Conservation (phyloP, 1,140 invertebrate species). For the Listronotus oregonensis region DNA sequence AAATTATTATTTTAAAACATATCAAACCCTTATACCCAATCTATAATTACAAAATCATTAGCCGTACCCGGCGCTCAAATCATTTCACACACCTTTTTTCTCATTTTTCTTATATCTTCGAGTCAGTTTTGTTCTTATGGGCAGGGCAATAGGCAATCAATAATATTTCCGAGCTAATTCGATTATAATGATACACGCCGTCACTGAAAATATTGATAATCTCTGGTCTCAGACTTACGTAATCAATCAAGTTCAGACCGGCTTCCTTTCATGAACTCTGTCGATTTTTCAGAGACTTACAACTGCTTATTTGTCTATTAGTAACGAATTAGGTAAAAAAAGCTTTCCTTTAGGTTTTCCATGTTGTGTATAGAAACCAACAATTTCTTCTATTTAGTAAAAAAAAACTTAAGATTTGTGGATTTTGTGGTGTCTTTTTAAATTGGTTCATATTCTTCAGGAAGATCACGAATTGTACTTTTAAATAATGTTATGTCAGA, state of each 20-base stretch:
- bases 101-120: conserved; percentile 30
- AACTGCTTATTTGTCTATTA: no score
- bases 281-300: conserved; percentile 29
- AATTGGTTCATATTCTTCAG: no score
- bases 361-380: no score
- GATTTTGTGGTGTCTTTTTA: no score
- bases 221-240: conserved; percentile 28
- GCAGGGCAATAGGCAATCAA: conserved; percentile 37
- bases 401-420: no score
- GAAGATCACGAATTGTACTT: no score
- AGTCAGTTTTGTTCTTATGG: conserved; percentile 14
- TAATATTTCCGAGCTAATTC: conserved; percentile 35
- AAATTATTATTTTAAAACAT: no score
- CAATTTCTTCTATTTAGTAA: no score
- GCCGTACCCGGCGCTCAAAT: conserved; percentile 14
- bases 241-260: conserved; percentile 30
- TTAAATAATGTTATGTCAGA: no score
- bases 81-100: conserved; percentile 24
- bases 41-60: conserved; percentile 31
- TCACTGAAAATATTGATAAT: conserved; percentile 37
- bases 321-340: no score
- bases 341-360: no score
- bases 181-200: conserved; percentile 39
- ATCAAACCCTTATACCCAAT: not conserved
- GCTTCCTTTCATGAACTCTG: conserved; percentile 32